Evolutionary conservation across 2,797 vertebrate genomes (phyloP).

Genomic region (Chelon auratus): DNA sequence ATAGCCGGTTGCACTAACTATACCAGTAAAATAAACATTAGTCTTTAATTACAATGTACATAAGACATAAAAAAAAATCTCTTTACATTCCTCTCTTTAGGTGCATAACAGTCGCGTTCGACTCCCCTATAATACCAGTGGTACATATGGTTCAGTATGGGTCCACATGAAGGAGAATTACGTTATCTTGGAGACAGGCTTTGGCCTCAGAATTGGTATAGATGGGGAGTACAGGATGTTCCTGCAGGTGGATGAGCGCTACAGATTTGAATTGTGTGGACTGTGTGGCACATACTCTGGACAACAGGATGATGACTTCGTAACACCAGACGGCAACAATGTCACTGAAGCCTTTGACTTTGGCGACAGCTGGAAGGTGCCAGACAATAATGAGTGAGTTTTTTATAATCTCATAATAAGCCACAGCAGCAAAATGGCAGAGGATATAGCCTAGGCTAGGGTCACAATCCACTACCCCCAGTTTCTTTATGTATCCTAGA

Average conservation of each 20-base stretch:
- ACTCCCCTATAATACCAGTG: slow-evolving; percentile 70
- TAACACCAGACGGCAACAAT: slow-evolving; percentile 77
- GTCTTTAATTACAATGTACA: background rate
- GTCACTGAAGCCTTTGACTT: slow-evolving; percentile 80
- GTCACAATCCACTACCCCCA: background rate
- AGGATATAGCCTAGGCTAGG: background rate
- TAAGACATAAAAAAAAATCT: background rate
- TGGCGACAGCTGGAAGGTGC: slow-evolving; percentile 87
- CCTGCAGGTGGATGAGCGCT: slow-evolving; percentile 85
- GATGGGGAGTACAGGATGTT: slow-evolving; percentile 85
- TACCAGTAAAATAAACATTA: background rate
- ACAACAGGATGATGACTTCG: slow-evolving; percentile 84
- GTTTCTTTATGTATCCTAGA: background rate
- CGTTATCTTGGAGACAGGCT: slow-evolving; percentile 76
- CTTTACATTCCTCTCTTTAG: slow-evolving; percentile 61
- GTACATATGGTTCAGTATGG: slow-evolving; percentile 60
- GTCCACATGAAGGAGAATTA: slow-evolving; percentile 62
- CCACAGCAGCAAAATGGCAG: background rate
- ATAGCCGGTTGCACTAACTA: background rate
- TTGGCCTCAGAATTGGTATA: slow-evolving; percentile 86
- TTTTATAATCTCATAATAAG: background rate
- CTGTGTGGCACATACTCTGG: slow-evolving; percentile 88
- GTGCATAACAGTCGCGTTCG: slow-evolving; percentile 70
- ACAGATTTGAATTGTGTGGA: slow-evolving; percentile 85
- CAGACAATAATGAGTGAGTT: slow-evolving; percentile 79